Conservation (phyloP, 2,888 invertebrate species). For the Notodonta dromedarius region DNA sequence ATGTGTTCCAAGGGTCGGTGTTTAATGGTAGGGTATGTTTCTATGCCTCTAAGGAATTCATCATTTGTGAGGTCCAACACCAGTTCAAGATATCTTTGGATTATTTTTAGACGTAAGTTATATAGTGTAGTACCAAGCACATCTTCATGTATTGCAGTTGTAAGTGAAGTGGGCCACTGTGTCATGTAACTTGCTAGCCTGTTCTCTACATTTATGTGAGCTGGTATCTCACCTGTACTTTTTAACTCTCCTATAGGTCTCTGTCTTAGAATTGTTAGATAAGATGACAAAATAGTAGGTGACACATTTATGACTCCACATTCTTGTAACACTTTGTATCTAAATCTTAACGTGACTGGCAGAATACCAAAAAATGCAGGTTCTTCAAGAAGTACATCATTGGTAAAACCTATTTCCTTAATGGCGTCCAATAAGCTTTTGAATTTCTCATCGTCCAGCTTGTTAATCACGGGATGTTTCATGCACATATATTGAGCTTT, state of each 20-base stretch:
- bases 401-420: constrained; percentile 59
- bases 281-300: constrained; percentile 50
- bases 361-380: constrained; percentile 66
- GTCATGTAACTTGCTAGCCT: constrained; percentile 71
- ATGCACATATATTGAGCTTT: constrained; percentile 61
- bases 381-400: constrained; percentile 52
- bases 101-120: constrained; percentile 67
- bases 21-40: constrained; percentile 75
- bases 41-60: constrained; percentile 67
- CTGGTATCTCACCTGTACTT: constrained; percentile 47
- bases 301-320: constrained; percentile 65
- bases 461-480: constrained; percentile 65
- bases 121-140: constrained; percentile 58
- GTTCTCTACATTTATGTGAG: constrained; percentile 68
- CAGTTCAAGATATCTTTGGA: constrained; percentile 74
- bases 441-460: constrained; percentile 53
- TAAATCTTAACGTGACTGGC: constrained; percentile 67
- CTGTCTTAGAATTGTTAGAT: constrained; percentile 62
- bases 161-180: constrained; percentile 78
- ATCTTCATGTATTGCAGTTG: constrained; percentile 67
- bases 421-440: constrained; percentile 52
- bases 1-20: constrained; percentile 72
- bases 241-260: constrained; percentile 65
- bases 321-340: constrained; percentile 69
- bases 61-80: constrained; percentile 65